A percentile compares a stretch with the other conserved stretches of the same genome.
Evolutionary conservation across 2,113 vertebrate genomes (phyloP).

Genomic region (Hoplias malabaricus): DNA sequence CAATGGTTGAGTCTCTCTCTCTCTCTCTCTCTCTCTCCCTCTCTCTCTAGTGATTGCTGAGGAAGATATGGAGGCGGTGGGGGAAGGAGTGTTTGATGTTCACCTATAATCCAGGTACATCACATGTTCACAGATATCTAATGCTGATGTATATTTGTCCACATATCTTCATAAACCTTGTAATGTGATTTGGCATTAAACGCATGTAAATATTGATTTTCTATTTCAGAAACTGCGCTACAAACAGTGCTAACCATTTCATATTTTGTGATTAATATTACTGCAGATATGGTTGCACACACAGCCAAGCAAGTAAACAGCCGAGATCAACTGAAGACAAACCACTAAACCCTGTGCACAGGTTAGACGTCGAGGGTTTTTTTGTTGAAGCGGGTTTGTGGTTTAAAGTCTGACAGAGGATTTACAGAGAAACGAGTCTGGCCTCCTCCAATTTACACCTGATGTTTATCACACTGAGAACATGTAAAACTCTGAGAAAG

Average conservation of each 20-base stretch:
- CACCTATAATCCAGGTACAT: slow-evolving; percentile 79
- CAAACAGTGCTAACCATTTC: neutral
- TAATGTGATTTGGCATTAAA: too few relatives aligned
- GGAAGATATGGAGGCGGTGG: slow-evolving; percentile 77
- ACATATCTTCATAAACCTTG: too few relatives aligned
- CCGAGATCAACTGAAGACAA: neutral
- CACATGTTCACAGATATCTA: neutral
- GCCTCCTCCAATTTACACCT: neutral
- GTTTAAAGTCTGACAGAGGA: neutral
- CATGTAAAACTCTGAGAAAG: neutral
- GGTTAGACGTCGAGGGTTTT: neutral
- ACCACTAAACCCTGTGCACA: neutral
- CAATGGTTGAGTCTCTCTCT: neutral
- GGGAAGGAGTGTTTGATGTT: slow-evolving; percentile 82
- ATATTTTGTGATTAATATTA: neutral
- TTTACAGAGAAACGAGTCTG: neutral
- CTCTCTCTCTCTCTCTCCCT: neutral
- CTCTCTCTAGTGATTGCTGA: slow-evolving; percentile 76
- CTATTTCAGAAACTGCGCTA: slow-evolving; percentile 10
- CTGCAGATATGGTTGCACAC: neutral
- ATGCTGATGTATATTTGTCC: neutral
- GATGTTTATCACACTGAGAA: neutral
- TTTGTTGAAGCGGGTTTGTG: neutral
- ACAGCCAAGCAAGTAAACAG: neutral
- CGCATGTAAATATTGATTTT: slow-evolving; percentile 42